A percentile compares a stretch with the other conserved stretches of the same genome.
phyloP scores from a whole-genome alignment of 1,140 invertebrate species.

The Diabrotica undecimpunctata region DNA sequence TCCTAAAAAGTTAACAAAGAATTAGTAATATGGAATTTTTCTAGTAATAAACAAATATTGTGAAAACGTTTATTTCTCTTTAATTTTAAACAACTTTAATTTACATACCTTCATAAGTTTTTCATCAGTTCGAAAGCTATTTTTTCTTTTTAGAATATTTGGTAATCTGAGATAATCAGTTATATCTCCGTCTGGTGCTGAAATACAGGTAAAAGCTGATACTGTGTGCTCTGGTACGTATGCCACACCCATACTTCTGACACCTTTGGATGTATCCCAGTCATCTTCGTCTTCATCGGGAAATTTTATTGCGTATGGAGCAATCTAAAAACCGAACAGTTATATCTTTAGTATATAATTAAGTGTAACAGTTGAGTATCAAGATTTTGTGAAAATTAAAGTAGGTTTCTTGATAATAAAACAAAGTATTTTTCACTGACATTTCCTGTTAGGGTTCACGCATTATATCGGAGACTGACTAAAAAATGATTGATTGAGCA shows the following conservation, averaged over 20 bases:
- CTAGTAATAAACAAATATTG: too few relatives aligned
- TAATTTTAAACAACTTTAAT: too few relatives aligned
- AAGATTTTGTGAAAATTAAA: too few relatives aligned
- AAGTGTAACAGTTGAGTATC: too few relatives aligned
- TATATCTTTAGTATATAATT: neutral
- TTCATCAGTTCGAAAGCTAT: slow-evolving; percentile 69
- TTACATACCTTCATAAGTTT: slow-evolving; percentile 58
- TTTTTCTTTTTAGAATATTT: slow-evolving; percentile 78
- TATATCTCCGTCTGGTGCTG: slow-evolving; percentile 87
- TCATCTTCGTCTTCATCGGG: slow-evolving; percentile 87
- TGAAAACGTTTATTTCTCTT: too few relatives aligned
- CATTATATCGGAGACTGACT: too few relatives aligned
- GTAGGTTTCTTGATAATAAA: too few relatives aligned
- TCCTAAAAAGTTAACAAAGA: slow-evolving; percentile 51
- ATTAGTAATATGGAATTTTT: neutral
- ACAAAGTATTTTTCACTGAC: too few relatives aligned
- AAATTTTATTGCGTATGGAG: slow-evolving; percentile 77
- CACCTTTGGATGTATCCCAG: slow-evolving; percentile 78
- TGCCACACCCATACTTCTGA: slow-evolving; percentile 83
- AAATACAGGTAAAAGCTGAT: slow-evolving; percentile 83
- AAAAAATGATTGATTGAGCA: too few relatives aligned
- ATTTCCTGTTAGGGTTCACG: too few relatives aligned
- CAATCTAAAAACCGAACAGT: slow-evolving; percentile 51
- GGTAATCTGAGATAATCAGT: slow-evolving; percentile 85
- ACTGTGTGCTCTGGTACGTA: slow-evolving; percentile 84